A percentile compares a stretch with the other conserved stretches of the same genome.
Evolutionary conservation across 2,888 invertebrate species (phyloP).

Genomic region (Drosophila histrio): DNA sequence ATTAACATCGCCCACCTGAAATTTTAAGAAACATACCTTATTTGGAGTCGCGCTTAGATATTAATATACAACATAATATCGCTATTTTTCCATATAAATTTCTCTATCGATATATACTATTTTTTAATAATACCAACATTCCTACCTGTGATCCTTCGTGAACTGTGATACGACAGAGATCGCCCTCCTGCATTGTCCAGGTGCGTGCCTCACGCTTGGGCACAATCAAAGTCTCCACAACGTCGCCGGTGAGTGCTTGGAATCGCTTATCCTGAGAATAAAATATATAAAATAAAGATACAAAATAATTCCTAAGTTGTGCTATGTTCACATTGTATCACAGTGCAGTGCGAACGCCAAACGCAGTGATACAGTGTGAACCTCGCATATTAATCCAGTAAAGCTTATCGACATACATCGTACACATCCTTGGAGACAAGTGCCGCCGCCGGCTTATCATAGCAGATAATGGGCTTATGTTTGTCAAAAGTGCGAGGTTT

Average conservation of each 20-base stretch:
- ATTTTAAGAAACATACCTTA: no score
- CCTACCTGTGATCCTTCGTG: slow-evolving; percentile 85
- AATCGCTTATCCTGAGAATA: slow-evolving; percentile 78
- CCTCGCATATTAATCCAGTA: no score
- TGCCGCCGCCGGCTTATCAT: slow-evolving; percentile 82
- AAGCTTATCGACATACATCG: slow-evolving; percentile 70
- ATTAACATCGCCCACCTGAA: slow-evolving; percentile 85
- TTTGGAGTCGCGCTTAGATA: no score
- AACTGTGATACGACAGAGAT: slow-evolving; percentile 84
- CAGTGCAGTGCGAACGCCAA: no score
- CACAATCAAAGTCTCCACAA: slow-evolving; percentile 78
- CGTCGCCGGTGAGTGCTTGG: slow-evolving; percentile 75
- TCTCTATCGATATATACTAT: no score
- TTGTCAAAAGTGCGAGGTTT: slow-evolving; percentile 76
- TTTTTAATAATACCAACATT: no score
- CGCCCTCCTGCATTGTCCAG: slow-evolving; percentile 84
- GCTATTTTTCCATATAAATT: no score
- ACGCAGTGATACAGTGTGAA: no score
- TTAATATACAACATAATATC: no score
- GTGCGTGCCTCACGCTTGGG: slow-evolving; percentile 84
- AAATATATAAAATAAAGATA: no score
- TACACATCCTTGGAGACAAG: slow-evolving; percentile 78
- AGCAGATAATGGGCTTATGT: slow-evolving; percentile 82
- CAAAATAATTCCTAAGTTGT: no score
- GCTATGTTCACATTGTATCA: no score